phyloP scores from a whole-genome alignment of 37 sponge, comb jelly and placozoan genomes.

The Aplysina aerophoba region DNA sequence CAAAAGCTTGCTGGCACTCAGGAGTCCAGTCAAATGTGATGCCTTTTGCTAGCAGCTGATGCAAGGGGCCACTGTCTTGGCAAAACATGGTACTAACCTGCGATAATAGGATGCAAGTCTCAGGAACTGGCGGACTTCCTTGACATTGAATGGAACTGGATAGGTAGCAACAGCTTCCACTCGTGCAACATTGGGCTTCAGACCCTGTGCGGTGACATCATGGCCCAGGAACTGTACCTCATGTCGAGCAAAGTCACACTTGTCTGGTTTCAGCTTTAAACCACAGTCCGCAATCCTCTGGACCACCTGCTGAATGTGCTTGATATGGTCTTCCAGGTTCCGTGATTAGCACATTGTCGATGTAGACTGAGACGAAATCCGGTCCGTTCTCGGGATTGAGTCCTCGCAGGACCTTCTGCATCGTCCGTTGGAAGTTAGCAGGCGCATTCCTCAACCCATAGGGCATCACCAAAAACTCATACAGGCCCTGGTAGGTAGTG shows the following conservation, averaged over 20 bases:
- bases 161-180: not conserved
- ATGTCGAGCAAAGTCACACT: conserved; percentile 20
- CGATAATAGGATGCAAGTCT: conserved; percentile 17
- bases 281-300: not conserved
- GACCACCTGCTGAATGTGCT: conserved; percentile 24
- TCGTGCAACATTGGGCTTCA: not conserved
- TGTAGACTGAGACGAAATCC: conserved; percentile 36
- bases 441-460: conserved; percentile 66
- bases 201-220: conserved; percentile 28
- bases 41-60: too few species aligned
- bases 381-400: conserved; percentile 44
- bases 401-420: conserved; percentile 40
- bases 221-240: conserved; percentile 35
- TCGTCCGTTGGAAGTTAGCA: conserved; percentile 61
- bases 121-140: conserved; percentile 22
- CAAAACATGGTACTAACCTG: too few species aligned
- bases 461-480: conserved; percentile 72
- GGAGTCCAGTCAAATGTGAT: too few species aligned
- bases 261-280: conserved; percentile 33
- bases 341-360: conserved; percentile 52
- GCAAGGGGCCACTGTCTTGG: not conserved
- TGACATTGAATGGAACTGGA: not conserved
- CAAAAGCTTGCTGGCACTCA: too few species aligned
- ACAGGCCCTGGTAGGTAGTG: conserved; percentile 49
- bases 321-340: conserved; percentile 18